Conservation (phyloP, 1,140 invertebrate genomes). For the Mizuhopecten yessoensis region DNA sequence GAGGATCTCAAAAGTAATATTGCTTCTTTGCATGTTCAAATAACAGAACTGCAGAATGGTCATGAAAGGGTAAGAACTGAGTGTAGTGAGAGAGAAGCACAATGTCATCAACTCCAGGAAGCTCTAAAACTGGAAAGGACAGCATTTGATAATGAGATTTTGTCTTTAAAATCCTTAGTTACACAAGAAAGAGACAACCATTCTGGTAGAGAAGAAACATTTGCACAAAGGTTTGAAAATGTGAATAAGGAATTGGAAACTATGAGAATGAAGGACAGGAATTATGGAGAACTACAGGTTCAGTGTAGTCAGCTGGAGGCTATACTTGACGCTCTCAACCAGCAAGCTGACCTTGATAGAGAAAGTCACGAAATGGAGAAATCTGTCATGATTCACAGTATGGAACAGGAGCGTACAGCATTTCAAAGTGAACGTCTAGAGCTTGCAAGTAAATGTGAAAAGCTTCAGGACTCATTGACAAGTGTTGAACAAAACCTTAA, state of each 20-base stretch:
- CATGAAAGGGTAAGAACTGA: not conserved
- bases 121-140: not conserved
- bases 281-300: not conserved
- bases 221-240: conserved; percentile 50
- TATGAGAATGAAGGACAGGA: conserved; percentile 44
- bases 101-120: not conserved
- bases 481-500: not conserved
- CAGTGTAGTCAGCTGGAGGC: not conserved
- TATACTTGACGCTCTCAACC: not conserved
- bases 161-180: not conserved
- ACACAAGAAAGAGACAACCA: conserved; percentile 41
- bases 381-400: not conserved
- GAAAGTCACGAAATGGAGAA: not conserved
- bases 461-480: not conserved
- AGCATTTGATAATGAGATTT: not conserved
- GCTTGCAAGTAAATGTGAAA: not conserved
- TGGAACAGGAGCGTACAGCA: not conserved
- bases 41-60: not conserved
- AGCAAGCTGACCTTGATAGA: not conserved
- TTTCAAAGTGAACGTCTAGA: not conserved
- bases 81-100: not conserved
- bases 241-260: conserved; percentile 62
- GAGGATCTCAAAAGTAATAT: not conserved
- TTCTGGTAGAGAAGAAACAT: conserved; percentile 44
- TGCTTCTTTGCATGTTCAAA: not conserved